Evolutionary conservation across 2,797 vertebrate species (phyloP).

Genomic region (Cossypha niveicapilla): DNA sequence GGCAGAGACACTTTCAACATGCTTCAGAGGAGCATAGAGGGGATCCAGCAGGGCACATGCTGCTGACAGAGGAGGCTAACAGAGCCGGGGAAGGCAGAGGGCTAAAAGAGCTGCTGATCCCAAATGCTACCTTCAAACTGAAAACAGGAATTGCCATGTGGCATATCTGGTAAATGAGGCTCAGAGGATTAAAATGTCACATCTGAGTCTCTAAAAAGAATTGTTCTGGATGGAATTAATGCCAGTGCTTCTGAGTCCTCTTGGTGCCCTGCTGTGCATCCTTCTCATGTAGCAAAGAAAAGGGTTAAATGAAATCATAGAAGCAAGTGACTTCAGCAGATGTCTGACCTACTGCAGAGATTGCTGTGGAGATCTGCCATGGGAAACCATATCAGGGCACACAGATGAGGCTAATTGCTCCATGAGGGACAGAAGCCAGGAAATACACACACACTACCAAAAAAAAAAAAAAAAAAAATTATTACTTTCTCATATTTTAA

Average conservation of each 20-base stretch:
- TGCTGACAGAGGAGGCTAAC: neutral
- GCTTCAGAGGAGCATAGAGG: neutral
- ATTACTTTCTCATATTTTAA: neutral
- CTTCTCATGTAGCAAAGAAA: neutral
- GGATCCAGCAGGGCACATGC: neutral
- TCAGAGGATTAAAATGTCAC: neutral
- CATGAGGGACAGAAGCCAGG: neutral
- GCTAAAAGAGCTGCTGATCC: neutral
- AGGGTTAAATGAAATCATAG: neutral
- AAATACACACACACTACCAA: neutral
- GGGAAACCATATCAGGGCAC: neutral
- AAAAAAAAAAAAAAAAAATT: neutral
- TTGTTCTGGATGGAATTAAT: neutral
- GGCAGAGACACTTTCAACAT: neutral
- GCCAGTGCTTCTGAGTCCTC: neutral
- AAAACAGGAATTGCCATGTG: neutral
- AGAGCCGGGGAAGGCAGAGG: neutral
- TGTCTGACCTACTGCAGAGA: constrained; percentile 18
- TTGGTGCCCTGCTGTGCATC: neutral
- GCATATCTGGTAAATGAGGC: neutral
- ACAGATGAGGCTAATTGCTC: constrained; percentile 34
- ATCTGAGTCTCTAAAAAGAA: neutral
- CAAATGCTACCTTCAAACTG: neutral
- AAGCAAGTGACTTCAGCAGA: neutral
- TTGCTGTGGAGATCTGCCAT: constrained; percentile 5